Evolutionary conservation across 2,113 vertebrate species (phyloP).

Genomic region (Capreolus pygargus): DNA sequence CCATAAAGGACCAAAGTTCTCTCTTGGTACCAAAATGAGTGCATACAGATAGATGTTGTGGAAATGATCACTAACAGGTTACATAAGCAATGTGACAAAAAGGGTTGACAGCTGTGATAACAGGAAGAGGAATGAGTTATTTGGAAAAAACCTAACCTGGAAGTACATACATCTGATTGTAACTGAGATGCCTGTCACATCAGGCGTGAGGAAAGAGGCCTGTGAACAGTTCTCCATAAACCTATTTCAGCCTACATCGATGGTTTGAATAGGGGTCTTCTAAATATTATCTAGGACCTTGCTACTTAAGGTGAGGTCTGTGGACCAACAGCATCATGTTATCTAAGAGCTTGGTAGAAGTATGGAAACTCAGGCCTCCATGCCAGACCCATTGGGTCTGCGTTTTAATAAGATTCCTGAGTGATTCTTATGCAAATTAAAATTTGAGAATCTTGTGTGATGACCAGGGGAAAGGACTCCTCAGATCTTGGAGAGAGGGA

Average conservation of each 20-base stretch:
- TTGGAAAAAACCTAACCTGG: neutral
- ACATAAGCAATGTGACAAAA: neutral
- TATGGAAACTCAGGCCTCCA: neutral
- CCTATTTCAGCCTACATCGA: neutral
- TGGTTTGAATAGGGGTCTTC: neutral
- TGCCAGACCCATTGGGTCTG: neutral
- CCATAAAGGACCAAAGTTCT: neutral
- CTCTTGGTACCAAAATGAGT: neutral
- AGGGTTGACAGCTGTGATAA: neutral
- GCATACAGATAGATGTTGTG: neutral
- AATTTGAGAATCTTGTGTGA: neutral
- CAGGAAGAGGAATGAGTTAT: neutral
- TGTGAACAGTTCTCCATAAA: neutral
- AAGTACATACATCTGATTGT: neutral
- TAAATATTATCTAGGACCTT: neutral
- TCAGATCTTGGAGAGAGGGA: neutral
- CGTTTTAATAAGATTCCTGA: neutral
- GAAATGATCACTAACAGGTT: neutral
- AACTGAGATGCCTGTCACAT: neutral
- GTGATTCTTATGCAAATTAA: neutral
- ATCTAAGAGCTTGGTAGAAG: neutral
- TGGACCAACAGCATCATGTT: neutral
- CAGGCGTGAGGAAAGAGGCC: neutral
- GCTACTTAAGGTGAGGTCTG: neutral
- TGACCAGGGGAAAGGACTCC: neutral